Percentiles rank a stretch among this genome's conserved stretches.
These are phyloP conservation scores for Spheniscus mendiculus DNA, from an alignment of 2,113 vertebrate species.

Conservation along the genomic window DNA sequence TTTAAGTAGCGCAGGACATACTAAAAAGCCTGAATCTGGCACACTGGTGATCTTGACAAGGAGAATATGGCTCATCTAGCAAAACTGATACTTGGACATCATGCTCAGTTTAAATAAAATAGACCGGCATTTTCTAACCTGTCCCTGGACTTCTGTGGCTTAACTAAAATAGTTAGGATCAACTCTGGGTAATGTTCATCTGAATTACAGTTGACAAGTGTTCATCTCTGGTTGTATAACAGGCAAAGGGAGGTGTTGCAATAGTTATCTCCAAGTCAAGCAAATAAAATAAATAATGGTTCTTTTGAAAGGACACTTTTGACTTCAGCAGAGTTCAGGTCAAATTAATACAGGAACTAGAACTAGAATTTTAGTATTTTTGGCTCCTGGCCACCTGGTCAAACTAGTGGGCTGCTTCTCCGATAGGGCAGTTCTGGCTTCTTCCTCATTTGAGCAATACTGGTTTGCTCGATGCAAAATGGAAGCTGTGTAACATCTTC, in stretches of 20 bases:
- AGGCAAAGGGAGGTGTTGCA: conserved; percentile 11
- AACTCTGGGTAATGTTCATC: neutral
- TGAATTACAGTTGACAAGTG: neutral
- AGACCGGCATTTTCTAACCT: neutral
- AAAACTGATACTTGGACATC: conserved; percentile 36
- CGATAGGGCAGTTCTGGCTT: neutral
- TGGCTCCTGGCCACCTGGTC: neutral
- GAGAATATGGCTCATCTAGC: conserved; percentile 25
- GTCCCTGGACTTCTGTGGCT: neutral
- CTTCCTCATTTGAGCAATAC: neutral
- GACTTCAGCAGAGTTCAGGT: neutral
- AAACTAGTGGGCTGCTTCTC: neutral
- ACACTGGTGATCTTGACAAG: conserved; percentile 8
- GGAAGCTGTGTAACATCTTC: neutral
- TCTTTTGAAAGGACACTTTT: neutral
- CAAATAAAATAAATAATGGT: conserved; percentile 9
- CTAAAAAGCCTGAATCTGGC: neutral
- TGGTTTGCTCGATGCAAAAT: neutral
- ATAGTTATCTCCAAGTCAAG: conserved; percentile 3
- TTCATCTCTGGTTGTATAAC: neutral
- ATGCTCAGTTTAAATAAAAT: neutral
- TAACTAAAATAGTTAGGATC: neutral
- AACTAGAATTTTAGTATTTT: neutral
- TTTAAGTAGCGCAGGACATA: conserved; percentile 25
- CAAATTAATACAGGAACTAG: neutral